Evolutionary conservation across 23 tunicate genomes (phyloP).

Genomic region (Styela plicata): DNA sequence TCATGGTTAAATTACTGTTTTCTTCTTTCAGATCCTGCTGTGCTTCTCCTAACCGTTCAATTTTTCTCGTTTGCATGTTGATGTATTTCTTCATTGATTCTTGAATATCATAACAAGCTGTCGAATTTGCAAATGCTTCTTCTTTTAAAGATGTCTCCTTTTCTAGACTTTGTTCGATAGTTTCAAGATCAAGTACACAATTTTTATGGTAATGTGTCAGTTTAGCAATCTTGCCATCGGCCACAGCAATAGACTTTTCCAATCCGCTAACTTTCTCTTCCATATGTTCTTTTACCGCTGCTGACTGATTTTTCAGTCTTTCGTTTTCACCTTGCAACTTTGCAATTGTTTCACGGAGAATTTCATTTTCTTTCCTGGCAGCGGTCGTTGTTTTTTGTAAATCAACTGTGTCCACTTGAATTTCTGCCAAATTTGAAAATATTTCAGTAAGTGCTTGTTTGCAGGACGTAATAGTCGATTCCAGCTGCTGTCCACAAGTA

Average conservation of each 20-base stretch:
- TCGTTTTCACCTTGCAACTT: background rate
- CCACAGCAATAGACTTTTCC: background rate
- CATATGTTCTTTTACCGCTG: background rate
- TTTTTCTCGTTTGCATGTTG: background rate
- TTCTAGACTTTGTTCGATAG: background rate
- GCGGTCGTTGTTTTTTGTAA: background rate
- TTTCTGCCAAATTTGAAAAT: background rate
- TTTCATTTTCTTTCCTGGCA: background rate
- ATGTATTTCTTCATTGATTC: background rate
- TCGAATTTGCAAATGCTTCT: background rate
- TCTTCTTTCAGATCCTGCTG: background rate
- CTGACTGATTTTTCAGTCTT: background rate
- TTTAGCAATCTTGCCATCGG: background rate
- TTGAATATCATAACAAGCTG: background rate
- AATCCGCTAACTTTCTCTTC: background rate
- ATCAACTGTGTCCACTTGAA: background rate
- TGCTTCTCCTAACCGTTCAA: background rate
- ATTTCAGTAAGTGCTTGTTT: background rate
- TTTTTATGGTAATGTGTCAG: background rate
- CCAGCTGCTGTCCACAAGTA: background rate
- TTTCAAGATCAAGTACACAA: background rate
- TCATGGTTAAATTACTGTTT: background rate
- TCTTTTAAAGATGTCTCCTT: background rate
- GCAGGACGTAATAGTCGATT: background rate
- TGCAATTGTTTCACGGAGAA: background rate